Base-by-base conservation (phyloP, 35 echinoderm and acorn worm genomes). In the Apostichopus parvimensis region DNA sequence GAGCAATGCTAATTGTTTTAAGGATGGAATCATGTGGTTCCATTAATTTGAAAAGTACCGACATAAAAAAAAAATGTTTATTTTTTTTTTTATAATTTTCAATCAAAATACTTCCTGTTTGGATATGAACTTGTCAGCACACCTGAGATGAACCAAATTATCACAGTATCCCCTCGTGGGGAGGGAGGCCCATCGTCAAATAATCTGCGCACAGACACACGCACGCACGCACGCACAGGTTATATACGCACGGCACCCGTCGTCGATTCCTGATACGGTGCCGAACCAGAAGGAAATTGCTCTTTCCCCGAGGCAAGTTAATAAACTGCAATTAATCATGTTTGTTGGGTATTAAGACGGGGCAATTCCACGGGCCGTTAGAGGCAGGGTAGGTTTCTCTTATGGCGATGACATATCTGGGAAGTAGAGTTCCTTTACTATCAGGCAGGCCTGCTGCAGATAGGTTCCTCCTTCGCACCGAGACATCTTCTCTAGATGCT, bases 301-400 rank as follows among this genome's bases (percentile, higher is more conserved):
- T 84, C 57, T 58, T 84, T 84, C 56, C 81, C n/a, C 81, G 12
- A 84, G 57, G 81, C 81, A 84, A 24, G 57, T 84, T 84, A 52
- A 84, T 84, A 84, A 84, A 84, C 81, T 84, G 54, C 20, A 84
- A 84, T 84, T 84, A 84, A 84, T 84, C 81, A 84, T 84, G 81
- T 84, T 84, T 84, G 81, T 58, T 8, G 17, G 56, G 81, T 84
- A 84, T 58, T 45, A 45, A 56, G 57, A 20, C 23, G 81, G 57
- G 26, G 53, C 78, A 80, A 80, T 80, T 80, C 78, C 71, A 75
- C 71, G 71, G 71, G 71, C 71, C 17, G 71, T 22, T 75, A 18
- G 71, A 75, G 17, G 71, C 71, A 75, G 71, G 6, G 71, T n/a
- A 75, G 71, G 71, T 75, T 75, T 75, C 22, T 75, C 71, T 24